phyloP scores from a whole-genome alignment of 2,888 invertebrate species.

The Drosophila tripunctata region DNA sequence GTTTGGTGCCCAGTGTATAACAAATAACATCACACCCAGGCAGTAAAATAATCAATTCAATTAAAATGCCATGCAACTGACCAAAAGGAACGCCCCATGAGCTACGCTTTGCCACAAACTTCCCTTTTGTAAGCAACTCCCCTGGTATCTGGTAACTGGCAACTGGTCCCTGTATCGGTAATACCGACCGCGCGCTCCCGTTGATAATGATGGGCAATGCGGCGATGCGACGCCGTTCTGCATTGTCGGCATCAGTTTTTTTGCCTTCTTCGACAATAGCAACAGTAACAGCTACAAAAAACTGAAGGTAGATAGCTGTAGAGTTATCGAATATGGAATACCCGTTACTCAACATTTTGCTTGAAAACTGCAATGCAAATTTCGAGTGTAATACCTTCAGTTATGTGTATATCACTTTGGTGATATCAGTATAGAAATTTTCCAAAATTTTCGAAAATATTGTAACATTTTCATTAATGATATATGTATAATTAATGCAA shows the following conservation, averaged over 20 bases:
- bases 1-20: slow-evolving; percentile 19
- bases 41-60: slow-evolving; percentile 79
- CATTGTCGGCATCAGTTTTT: slow-evolving; percentile 47
- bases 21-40: slow-evolving; percentile 75
- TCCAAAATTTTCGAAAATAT: too few relatives aligned
- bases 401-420: too few relatives aligned
- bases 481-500: too few relatives aligned
- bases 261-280: slow-evolving; percentile 23
- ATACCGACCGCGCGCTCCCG: slow-evolving; percentile 16
- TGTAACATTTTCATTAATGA: too few relatives aligned
- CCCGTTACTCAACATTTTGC: not conserved
- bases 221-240: slow-evolving; percentile 19
- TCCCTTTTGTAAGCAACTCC: not conserved
- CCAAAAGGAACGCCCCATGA: slow-evolving; percentile 58
- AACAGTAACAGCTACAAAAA: slow-evolving; percentile 5
- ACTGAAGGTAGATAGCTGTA: not conserved
- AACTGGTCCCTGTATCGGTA: too few relatives aligned
- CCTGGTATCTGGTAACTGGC: too few relatives aligned
- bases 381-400: too few relatives aligned
- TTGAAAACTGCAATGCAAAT: too few relatives aligned
- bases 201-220: slow-evolving; percentile 71
- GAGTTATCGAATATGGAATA: not conserved
- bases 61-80: slow-evolving; percentile 78
- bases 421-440: too few relatives aligned
- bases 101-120: slow-evolving; percentile 39